Conservation (phyloP, 2,888 invertebrate species). For the Saturnia pavonia region DNA sequence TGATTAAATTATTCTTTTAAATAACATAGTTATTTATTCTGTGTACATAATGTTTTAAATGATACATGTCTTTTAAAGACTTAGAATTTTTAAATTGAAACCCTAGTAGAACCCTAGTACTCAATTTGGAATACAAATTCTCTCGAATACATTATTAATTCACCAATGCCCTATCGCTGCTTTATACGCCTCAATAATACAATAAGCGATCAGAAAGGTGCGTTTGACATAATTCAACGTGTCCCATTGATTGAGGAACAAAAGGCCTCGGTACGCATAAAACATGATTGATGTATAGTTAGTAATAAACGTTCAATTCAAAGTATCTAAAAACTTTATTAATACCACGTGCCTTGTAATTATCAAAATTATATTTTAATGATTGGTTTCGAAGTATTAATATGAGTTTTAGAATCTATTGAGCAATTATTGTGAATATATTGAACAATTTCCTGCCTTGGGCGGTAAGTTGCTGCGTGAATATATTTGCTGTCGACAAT, state of each 20-base stretch:
- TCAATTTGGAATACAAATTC: not conserved
- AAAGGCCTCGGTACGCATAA: constrained; percentile 20
- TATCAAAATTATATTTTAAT: constrained; percentile 24
- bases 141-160: constrained; percentile 2
- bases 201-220: constrained; percentile 19
- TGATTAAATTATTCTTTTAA: not conserved
- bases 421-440: constrained; percentile 21
- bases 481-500: constrained; percentile 24
- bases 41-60: not conserved
- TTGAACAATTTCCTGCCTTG: constrained; percentile 26
- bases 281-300: constrained; percentile 25
- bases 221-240: constrained; percentile 21
- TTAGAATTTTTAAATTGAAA: not conserved
- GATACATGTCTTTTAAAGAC: not conserved
- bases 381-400: constrained; percentile 24
- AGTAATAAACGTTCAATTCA: constrained; percentile 20
- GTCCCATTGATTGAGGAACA: constrained; percentile 24
- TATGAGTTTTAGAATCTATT: constrained; percentile 26
- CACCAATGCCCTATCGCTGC: not conserved
- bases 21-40: not conserved
- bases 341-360: constrained; percentile 23
- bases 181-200: not conserved
- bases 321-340: constrained; percentile 22
- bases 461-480: constrained; percentile 14
- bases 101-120: not conserved